These are phyloP conservation scores for Eupeodes latifasciatus DNA, from an alignment of 2,888 invertebrate genomes.

Conservation along the genomic window DNA sequence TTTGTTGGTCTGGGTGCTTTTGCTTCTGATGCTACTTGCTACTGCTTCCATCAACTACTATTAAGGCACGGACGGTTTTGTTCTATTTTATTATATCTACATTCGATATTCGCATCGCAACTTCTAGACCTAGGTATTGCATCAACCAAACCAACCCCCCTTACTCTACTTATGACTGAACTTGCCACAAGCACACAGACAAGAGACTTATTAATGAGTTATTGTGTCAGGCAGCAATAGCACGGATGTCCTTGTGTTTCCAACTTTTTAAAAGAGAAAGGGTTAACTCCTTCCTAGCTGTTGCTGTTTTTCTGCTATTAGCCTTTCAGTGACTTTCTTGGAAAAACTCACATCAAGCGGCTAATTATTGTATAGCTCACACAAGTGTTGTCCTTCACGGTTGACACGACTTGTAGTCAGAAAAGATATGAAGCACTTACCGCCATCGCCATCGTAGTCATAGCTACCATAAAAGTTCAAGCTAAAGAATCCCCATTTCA, in stretches of 20 bases:
- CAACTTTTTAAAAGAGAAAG: background rate
- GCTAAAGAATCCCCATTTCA: conserved; percentile 48
- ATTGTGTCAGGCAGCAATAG: conserved; percentile 41
- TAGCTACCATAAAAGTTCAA: background rate
- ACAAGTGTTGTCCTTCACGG: conserved; percentile 51
- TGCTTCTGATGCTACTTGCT: background rate
- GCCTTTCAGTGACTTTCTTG: conserved; percentile 24
- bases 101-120: background rate
- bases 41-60: background rate
- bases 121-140: conserved; percentile 21
- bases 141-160: conserved; percentile 22
- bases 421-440: background rate
- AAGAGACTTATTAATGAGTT: conserved; percentile 60
- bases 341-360: conserved; percentile 45
- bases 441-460: background rate
- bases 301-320: conserved; percentile 12
- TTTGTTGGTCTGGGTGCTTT: conserved; percentile 12
- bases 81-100: conserved; percentile 43
- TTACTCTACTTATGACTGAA: conserved; percentile 3
- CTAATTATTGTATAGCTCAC: conserved; percentile 54
- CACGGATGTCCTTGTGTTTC: conserved; percentile 32
- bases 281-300: too few relatives aligned
- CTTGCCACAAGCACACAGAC: conserved; percentile 31
- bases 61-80: conserved; percentile 26
- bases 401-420: conserved; percentile 34